phyloP scores from a whole-genome alignment of 2,797 vertebrate species.

The Amblyraja radiata region DNA sequence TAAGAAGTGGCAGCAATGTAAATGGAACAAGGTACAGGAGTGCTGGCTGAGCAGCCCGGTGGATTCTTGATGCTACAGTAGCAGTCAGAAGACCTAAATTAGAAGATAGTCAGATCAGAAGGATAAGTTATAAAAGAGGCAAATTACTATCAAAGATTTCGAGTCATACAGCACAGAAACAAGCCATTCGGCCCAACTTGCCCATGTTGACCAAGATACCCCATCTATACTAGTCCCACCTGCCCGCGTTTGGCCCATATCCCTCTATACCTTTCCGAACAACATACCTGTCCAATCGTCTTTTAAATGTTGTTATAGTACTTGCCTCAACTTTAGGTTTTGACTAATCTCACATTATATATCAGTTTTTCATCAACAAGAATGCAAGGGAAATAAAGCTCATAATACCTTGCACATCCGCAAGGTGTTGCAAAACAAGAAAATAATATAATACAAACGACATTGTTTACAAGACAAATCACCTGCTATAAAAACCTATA shows the following conservation, averaged over 20 bases:
- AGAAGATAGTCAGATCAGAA: background rate
- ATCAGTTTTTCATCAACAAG: background rate
- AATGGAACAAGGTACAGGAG: conserved; percentile 98
- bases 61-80: conserved; percentile 94
- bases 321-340: too few species aligned
- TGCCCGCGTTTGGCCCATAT: too few species aligned
- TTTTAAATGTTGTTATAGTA: too few species aligned
- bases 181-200: too few species aligned
- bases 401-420: background rate
- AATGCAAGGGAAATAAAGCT: background rate
- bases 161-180: too few species aligned
- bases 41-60: conserved; percentile 93
- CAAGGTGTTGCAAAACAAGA: background rate
- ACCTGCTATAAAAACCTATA: background rate
- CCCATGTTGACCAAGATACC: too few species aligned
- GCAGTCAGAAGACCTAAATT: conserved; percentile 85
- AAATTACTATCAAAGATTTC: background rate
- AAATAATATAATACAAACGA: background rate
- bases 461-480: background rate
- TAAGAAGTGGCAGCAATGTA: conserved; percentile 97
- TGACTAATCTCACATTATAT: too few species aligned
- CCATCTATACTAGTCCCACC: too few species aligned
- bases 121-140: background rate
- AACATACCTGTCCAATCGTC: too few species aligned
- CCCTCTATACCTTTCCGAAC: too few species aligned